Base-by-base conservation (phyloP, 2,888 invertebrate genomes). In the Julus scandinavius region DNA sequence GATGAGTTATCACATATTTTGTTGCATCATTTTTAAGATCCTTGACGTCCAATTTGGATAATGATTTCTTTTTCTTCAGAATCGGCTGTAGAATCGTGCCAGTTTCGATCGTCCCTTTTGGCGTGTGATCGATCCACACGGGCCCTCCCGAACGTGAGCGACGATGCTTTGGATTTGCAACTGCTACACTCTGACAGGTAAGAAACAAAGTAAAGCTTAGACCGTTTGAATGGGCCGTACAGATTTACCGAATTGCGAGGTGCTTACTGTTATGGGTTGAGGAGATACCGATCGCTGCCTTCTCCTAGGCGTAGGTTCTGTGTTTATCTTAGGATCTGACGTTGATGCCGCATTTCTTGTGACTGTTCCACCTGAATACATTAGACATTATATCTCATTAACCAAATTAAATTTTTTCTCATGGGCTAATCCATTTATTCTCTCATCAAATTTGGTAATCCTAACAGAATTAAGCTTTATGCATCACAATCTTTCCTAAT, bases 1-100 rank as follows among this genome's bases (percentile, higher is more conserved):
- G 99, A 0, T 98, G 96, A 29, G 98, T 95, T 0, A 99, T 94
- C 90, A 98, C 96, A 92, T 99, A 99, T 91, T 98, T 98, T 0
- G 96, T 95, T 38, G 94, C 90, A 94, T 95, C 91, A 87, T 90
- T 89, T 15, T 90, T 91, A 11, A 97, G 94, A 94, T 93, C 95
- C 90, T 96, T 96, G 0, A 95, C 95, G 0, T 95, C 96, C 17
- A 98, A 93, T 92, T 96, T 96, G 9, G 95, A 95, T 0, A 98
- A 94, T 0, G 98, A 96, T 92, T 96, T 96, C 90, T 96, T 95
- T 91, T 96, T 95, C 89, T 95, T 94, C 91, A 98, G 95, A 87
- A 94, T 94, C 0, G 99, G 98, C 91, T 98, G 98, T 63, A 94
- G 90, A 1, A 98, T 95, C 0, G 98, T 98, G n/a, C 96, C 97